Conservation (phyloP, 2,113 vertebrate species). For the Calyptommatus sinebrachiatus region DNA sequence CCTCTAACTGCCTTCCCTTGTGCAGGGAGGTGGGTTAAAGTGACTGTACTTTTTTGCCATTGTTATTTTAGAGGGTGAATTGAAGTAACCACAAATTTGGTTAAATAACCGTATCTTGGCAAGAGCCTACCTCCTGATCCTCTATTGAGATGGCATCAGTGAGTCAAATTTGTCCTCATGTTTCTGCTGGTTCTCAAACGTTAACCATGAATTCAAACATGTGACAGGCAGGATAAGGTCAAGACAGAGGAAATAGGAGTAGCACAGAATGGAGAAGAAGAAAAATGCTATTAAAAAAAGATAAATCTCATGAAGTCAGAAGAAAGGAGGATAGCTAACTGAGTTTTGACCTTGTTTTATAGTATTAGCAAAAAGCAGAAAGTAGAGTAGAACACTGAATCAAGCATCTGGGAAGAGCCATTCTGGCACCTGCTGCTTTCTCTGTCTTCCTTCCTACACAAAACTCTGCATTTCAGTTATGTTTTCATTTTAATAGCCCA, state of each 20-base stretch:
- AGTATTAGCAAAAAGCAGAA: not conserved
- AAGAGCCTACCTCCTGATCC: not conserved
- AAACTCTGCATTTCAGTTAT: not conserved
- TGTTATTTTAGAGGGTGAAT: too few species aligned
- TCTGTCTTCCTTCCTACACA: not conserved
- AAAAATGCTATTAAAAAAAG: not conserved
- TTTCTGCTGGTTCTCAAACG: not conserved
- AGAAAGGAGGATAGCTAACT: not conserved
- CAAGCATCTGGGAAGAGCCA: not conserved
- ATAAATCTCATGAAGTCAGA: not conserved
- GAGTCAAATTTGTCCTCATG: not conserved
- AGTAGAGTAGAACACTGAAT: not conserved
- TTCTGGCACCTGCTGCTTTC: not conserved
- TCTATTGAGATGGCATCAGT: not conserved
- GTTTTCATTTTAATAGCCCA: not conserved
- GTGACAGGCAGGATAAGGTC: not conserved
- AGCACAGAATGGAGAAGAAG: not conserved
- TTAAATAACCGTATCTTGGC: not conserved
- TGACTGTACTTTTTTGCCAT: too few species aligned
- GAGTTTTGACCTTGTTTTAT: conserved; percentile 13
- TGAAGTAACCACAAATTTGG: too few species aligned
- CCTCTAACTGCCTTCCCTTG: too few species aligned
- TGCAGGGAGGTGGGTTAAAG: too few species aligned
- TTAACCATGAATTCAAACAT: not conserved
- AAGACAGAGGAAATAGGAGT: not conserved